Evolutionary conservation across 2,888 invertebrate species (phyloP).

Genomic region (Pomacea canaliculata): DNA sequence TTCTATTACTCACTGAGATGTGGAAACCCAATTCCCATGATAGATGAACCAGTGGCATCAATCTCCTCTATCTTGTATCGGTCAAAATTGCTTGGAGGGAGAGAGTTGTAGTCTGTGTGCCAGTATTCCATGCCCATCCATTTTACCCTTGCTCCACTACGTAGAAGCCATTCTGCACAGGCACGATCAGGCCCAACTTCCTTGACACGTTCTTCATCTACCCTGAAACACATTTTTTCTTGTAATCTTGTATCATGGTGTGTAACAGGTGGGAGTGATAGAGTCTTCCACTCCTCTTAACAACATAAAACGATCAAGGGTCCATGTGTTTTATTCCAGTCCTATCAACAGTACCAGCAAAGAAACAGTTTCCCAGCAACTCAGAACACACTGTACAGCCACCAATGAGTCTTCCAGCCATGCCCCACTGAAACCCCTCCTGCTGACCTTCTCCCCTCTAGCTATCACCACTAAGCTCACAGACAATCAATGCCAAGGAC

Average conservation of each 20-base stretch:
- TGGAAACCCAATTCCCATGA: constrained; percentile 86
- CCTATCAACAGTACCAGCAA: no score
- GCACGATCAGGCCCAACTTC: constrained; percentile 86
- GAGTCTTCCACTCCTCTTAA: no score
- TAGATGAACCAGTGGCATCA: constrained; percentile 84
- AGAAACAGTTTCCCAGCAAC: no score
- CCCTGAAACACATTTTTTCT: constrained; percentile 38
- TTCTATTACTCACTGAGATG: constrained; percentile 77
- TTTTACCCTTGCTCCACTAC: constrained; percentile 87
- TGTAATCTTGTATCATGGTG: background rate
- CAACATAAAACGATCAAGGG: no score
- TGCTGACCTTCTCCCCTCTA: no score
- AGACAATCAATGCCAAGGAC: no score
- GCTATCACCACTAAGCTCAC: no score
- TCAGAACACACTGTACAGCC: no score
- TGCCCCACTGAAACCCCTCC: no score
- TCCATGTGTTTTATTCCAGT: no score
- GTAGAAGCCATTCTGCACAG: constrained; percentile 95
- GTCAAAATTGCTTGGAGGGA: constrained; percentile 75
- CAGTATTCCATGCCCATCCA: constrained; percentile 75
- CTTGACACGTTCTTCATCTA: constrained; percentile 52
- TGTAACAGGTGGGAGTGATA: no score
- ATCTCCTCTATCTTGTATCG: constrained; percentile 78
- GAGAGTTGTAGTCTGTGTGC: constrained; percentile 80
- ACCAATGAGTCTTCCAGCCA: no score